Conservation (phyloP, 2,888 invertebrate species). For the Aphelenchoides bicaudatus region DNA sequence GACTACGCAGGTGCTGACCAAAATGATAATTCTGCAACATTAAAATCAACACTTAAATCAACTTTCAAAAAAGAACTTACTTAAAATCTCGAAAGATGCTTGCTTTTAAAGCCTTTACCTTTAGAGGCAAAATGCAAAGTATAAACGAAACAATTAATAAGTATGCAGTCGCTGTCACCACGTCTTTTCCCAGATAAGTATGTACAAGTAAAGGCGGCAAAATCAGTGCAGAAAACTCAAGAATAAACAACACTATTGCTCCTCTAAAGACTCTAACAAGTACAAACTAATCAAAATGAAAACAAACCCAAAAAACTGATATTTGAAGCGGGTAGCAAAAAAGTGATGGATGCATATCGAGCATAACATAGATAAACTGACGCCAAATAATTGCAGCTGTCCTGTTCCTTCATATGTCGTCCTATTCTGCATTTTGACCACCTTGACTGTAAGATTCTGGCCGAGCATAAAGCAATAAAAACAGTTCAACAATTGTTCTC, state of each 20-base stretch:
- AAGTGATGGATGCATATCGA: neutral
- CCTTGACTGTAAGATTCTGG: too few relatives aligned
- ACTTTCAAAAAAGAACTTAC: too few relatives aligned
- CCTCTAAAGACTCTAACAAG: too few relatives aligned
- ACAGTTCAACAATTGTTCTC: too few relatives aligned
- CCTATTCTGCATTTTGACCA: too few relatives aligned
- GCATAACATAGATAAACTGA: neutral
- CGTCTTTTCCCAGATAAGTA: constrained; percentile 23
- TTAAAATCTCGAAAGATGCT: constrained; percentile 7
- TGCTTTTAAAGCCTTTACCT: neutral
- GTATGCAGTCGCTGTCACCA: neutral
- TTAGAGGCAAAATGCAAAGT: neutral
- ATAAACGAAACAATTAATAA: neutral
- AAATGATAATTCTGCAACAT: constrained; percentile 20
- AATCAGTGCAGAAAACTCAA: constrained; percentile 21
- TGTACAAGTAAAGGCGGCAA: constrained; percentile 25
- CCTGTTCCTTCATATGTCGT: too few relatives aligned
- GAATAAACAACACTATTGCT: too few relatives aligned
- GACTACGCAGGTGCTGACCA: constrained; percentile 72
- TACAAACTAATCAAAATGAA: too few relatives aligned
- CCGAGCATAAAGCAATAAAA: too few relatives aligned
- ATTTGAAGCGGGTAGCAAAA: neutral
- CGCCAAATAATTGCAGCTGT: neutral
- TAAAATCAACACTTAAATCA: too few relatives aligned
- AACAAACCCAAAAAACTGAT: neutral